Evolutionary conservation across 2,797 vertebrate species (phyloP), one percentile per base, ranked within the genome.

Genomic region (Odontamblyopus lacepedii): DNA sequence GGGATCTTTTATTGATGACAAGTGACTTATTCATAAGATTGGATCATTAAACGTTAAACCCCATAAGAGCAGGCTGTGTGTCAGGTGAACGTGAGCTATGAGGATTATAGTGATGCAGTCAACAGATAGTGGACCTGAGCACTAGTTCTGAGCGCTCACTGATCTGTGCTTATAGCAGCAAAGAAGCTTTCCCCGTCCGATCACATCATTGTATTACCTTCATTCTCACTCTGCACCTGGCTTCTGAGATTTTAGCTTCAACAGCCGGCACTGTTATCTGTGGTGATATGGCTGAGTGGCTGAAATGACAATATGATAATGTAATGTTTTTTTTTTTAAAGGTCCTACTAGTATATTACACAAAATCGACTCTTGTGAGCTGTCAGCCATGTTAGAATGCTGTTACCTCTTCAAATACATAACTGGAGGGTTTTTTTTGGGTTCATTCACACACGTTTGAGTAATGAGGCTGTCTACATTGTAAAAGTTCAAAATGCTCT

Each of bases 121-220:
- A 59, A 69, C 67, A 41, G 67, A 69, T 69, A 69, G 67, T 18
- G 67, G 67, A 38, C 32, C 67, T 11, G 16, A 69, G 51, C 32
- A 59, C 18, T 26, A 23, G 67, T 35, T 16, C 11, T 29, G 55
- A 59, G 67, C n/a, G 56, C 67, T 69, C 53, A 59, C 30, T 69
- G 67, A 69, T 59, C 35, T 69, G 53, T 59, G 67, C 67, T 69
- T 32, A 69, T 57, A 55, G 67, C 44, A 48, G 69, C 44, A 70
- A 70, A 70, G 59, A 70, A 19, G 69, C 59, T 70, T 70, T 70
- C n/a, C 44, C 19, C 41, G 5, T 68, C 30, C 35, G 56, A 68
- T 68, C 67, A 26, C 55, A 44, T 60, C 6, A 13, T 57, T 69
- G 35, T 29, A 44, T 59, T 44, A 27, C 18, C 67, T 69, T 60